These are phyloP conservation scores for Petroica traversi DNA, from an alignment of 2,113 vertebrate genomes.

Conservation along the genomic window DNA sequence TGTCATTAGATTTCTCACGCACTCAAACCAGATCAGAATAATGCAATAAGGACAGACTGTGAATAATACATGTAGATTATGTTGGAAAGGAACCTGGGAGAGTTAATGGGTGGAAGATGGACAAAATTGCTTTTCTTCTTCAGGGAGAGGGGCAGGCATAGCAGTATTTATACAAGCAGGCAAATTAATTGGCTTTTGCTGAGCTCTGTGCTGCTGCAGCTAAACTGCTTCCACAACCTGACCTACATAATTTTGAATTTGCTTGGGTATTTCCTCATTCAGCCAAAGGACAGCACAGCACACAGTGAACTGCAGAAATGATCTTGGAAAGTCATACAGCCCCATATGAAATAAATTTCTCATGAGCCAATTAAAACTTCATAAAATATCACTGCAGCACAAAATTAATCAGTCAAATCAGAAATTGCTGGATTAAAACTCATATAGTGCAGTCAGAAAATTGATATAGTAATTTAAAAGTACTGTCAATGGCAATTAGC, in stretches of 20 bases:
- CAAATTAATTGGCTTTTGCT: slow-evolving; percentile 30
- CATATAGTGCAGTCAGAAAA: not conserved
- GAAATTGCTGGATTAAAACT: not conserved
- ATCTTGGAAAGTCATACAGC: not conserved
- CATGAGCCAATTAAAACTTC: not conserved
- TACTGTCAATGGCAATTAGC: not conserved
- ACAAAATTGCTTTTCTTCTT: slow-evolving; percentile 30
- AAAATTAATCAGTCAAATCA: not conserved
- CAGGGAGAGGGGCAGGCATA: not conserved
- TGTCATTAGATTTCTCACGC: not conserved
- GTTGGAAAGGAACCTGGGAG: not conserved
- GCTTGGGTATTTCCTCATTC: not conserved
- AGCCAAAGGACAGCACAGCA: not conserved
- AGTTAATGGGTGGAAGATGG: not conserved
- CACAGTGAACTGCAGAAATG: not conserved
- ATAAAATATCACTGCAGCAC: not conserved
- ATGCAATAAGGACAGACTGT: not conserved
- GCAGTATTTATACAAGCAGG: not conserved
- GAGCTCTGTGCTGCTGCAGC: not conserved
- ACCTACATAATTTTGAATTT: not conserved
- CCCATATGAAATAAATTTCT: not conserved
- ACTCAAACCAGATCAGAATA: not conserved
- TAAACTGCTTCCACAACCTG: not conserved
- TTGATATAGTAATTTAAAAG: not conserved
- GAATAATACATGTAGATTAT: not conserved